A percentile compares a stretch with the other conserved stretches of the same genome.
Evolutionary conservation across 2,888 invertebrate genomes (phyloP).

Genomic region (Parochlus steinenii): DNA sequence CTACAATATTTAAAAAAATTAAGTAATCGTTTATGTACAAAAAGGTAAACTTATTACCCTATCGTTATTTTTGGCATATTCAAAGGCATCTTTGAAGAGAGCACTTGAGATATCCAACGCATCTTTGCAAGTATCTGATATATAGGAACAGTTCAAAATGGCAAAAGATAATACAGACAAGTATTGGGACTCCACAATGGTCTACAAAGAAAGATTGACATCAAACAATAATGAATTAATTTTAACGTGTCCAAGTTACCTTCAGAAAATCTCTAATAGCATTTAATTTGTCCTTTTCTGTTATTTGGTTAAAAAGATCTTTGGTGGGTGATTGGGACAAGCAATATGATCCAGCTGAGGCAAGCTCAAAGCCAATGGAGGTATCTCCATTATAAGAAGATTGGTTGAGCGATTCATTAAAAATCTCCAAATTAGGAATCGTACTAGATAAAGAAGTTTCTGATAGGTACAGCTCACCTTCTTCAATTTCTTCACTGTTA

Average conservation of each 20-base stretch:
- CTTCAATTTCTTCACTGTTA: slow-evolving; percentile 9
- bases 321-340: slow-evolving; percentile 23
- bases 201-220: slow-evolving; percentile 17
- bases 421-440: background rate
- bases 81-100: slow-evolving; percentile 24
- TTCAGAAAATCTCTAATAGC: slow-evolving; percentile 23
- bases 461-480: slow-evolving; percentile 15
- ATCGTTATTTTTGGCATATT: slow-evolving; percentile 24
- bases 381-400: background rate
- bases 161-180: slow-evolving; percentile 25
- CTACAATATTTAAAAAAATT: slow-evolving; percentile 4
- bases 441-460: background rate
- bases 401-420: background rate
- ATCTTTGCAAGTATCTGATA: slow-evolving; percentile 22
- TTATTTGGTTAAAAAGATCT: slow-evolving; percentile 24
- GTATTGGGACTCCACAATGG: slow-evolving; percentile 23
- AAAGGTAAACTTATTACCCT: slow-evolving; percentile 16
- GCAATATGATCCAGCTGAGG: slow-evolving; percentile 23
- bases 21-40: background rate
- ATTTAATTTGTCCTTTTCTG: slow-evolving; percentile 21
- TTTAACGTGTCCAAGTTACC: slow-evolving; percentile 16
- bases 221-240: slow-evolving; percentile 9
- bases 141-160: slow-evolving; percentile 26
- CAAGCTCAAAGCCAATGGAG: slow-evolving; percentile 16
- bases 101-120: slow-evolving; percentile 24